Base-by-base conservation (phyloP, 1,140 invertebrate species). In the Carcinoscorpius rotundicauda region DNA sequence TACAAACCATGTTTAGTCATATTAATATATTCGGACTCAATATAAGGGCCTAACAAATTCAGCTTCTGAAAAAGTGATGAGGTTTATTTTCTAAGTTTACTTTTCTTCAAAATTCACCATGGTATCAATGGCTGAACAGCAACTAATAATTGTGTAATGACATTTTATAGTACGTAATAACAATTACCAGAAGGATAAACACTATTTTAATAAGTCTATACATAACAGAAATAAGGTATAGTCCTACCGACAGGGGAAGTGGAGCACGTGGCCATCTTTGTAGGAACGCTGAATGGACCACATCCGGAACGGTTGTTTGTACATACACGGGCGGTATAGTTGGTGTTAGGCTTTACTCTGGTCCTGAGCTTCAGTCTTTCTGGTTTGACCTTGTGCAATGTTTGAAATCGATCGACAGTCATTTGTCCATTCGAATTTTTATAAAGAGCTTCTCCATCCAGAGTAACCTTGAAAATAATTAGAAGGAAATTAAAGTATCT, bases 281-380 rank as follows among this genome's bases (percentile, higher is more conserved):
- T 66, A 11, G 65, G 51, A 3, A 48, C 9, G 58, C 64, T 62
- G 58, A 52, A 8, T 49, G 57, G 64, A n/a, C 71, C 71, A 56
- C 71, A 72, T 4, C 71, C 71, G 2, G 71, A 66, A 49, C 64
- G 68, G 50, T 72, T 72, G 56, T 69, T 58, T 0, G 67, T 63
- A 64, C 71, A 72, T 0, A 72, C 53, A 52, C 61, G 49, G 9
- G 68, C 70, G 2, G 71, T 73, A 64, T 76, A 76, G 60, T 75
- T 75, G 3, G 75, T 75, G 61, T 76, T 76, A 11, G 74, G 71
- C 58, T 66, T 66, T 29, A 75, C 65, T 49, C 64, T 67, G n/a
- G 61, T 61, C 52, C 68, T 67, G 58, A 70, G 64, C 53, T 61
- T 51, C 48, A 55, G 10, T 51, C 66, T 71, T 62, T 69, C 59